A percentile compares a stretch with the other conserved stretches of the same genome.
Conservation (phyloP, 2,797 vertebrate genomes). For the Pelodytes ibericus region DNA sequence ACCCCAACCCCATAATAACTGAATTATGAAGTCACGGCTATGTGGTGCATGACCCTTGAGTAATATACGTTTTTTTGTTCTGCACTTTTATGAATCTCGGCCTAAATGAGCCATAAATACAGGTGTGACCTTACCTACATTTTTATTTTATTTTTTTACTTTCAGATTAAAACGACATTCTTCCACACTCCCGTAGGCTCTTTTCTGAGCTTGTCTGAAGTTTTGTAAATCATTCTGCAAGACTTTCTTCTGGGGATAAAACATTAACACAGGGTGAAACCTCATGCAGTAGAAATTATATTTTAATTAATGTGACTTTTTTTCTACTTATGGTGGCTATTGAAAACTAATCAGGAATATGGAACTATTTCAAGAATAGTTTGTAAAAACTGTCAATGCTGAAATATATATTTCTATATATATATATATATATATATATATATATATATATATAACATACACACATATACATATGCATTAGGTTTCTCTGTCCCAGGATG, state of each 20-base stretch:
- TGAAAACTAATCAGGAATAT: no score
- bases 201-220: neutral
- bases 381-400: no score
- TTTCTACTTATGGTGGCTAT: neutral
- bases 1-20: neutral
- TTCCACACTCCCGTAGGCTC: neutral
- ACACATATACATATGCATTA: no score
- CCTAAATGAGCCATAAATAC: neutral
- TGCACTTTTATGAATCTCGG: neutral
- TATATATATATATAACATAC: no score
- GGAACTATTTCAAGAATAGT: no score
- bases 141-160: neutral
- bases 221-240: neutral
- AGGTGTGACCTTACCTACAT: neutral
- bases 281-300: neutral
- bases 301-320: neutral
- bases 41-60: neutral
- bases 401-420: no score
- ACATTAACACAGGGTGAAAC: neutral
- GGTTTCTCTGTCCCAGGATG: no score
- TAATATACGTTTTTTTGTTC: neutral
- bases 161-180: neutral
- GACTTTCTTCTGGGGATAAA: neutral
- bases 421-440: no score
- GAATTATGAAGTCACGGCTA: constrained; percentile 1